Evolutionary conservation across 2,888 invertebrate species (phyloP), one percentile per base, ranked within the genome.

Genomic region (Colostygia pectinataria): DNA sequence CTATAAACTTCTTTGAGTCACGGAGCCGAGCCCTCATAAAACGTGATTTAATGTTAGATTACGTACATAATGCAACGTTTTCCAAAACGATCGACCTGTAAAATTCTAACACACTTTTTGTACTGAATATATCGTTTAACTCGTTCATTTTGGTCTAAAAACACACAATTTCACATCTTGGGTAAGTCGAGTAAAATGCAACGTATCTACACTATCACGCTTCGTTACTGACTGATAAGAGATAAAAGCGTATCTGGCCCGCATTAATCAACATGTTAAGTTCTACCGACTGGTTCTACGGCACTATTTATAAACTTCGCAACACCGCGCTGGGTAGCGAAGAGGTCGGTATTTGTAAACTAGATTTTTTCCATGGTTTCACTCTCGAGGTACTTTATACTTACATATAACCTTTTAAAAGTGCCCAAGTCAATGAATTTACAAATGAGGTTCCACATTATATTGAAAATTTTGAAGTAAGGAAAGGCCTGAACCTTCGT

Each of bases 61-160:
- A 79, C 80, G 39, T 63, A 83, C 84, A 74, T 48, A 77, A 57
- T 36, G 71, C 64, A 27, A 80, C 62, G 55, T 77, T 82, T 55
- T 80, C 77, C 52, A 79, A 55, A 49, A 82, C 61, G 55, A 71
- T 68, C n/a, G 74, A 70, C 39, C 79, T 62, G 57, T 82, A 82
- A 57, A 80, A 80, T 23, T 83, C 84, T 15, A 82, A 43, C n/a
- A 82, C 71, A 60, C 61, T 77, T 61, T 69, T 71, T 9, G 68
- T 66, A 59, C 67, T 68, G 42, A 66, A 69, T 39, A 71, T 57
- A 45, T 80, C 71, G 53, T 69, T 68, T 42, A 60, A 61, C 42
- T 77, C 76, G 57, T 74, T 66, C 81, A 82, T 82, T 59, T 69
- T 72, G 14, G 1, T 39, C 39, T 39, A 46, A 28, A 54, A 46